A percentile compares a stretch with the other conserved stretches of the same genome.
These are phyloP conservation scores for Corbicula japonica DNA, from an alignment of 2,888 invertebrate genomes.

Conservation along the genomic window DNA sequence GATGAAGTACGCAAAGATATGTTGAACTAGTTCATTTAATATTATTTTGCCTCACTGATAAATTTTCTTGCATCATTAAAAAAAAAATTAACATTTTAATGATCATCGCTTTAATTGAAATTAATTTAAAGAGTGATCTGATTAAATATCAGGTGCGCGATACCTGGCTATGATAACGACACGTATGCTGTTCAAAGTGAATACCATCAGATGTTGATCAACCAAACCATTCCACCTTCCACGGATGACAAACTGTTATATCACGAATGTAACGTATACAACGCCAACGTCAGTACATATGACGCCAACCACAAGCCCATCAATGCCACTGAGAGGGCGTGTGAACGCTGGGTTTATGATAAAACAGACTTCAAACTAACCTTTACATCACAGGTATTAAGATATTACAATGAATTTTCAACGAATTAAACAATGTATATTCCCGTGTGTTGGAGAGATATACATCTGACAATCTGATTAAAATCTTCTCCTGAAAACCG, in stretches of 20 bases:
- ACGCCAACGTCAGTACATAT: conserved; percentile 5
- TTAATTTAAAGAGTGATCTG: no score
- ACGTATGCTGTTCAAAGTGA: conserved; percentile 67
- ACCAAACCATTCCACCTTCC: conserved; percentile 64
- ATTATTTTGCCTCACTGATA: no score
- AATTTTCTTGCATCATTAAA: no score
- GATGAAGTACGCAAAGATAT: no score
- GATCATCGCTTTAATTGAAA: no score
- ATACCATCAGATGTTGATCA: conserved; percentile 63
- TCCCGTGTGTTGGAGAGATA: no score
- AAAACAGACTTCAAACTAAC: conserved; percentile 60
- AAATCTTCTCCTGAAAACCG: no score
- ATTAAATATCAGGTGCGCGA: conserved; percentile 66
- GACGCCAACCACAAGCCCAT: conserved; percentile 8
- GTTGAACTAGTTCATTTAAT: no score
- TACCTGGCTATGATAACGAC: conserved; percentile 73
- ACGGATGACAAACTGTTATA: conserved; percentile 45
- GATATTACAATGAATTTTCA: no score
- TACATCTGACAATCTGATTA: no score
- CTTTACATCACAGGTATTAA: conserved; percentile 55
- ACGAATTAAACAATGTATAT: no score
- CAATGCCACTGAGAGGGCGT: conserved; percentile 20
- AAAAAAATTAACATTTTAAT: no score
- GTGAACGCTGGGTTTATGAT: conserved; percentile 70
- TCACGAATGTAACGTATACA: conserved; percentile 49